A percentile compares a stretch with the other conserved stretches of the same genome.
Evolutionary conservation across 2,113 vertebrate species (phyloP).

Genomic region (Syngnathus floridae): DNA sequence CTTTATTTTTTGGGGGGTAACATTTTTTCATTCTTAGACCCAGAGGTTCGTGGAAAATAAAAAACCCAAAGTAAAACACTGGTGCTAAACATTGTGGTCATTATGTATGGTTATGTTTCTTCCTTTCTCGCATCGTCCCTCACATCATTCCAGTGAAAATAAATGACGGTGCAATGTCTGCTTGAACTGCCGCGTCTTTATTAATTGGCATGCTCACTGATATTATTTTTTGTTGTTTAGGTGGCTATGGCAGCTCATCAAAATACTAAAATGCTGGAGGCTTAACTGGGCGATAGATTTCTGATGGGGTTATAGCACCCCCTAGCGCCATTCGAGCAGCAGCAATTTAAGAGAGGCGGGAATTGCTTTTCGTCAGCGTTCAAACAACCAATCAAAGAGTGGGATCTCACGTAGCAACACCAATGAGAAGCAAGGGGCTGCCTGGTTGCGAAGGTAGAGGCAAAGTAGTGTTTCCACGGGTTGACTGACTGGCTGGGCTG

Average conservation of each 20-base stretch:
- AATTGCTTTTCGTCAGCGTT: neutral
- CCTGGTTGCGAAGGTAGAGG: constrained; percentile 61
- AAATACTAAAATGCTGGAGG: too few species aligned
- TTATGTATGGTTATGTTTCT: constrained; percentile 25
- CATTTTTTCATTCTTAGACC: constrained; percentile 17
- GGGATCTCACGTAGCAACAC: constrained; percentile 49
- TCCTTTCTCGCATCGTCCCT: constrained; percentile 53
- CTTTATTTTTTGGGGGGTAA: neutral
- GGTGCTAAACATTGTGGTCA: constrained; percentile 62
- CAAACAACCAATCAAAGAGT: constrained; percentile 38
- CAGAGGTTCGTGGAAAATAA: constrained; percentile 17
- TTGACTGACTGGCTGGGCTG: constrained; percentile 3
- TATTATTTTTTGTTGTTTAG: too few species aligned
- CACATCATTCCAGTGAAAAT: constrained; percentile 68
- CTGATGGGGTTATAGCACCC: too few species aligned
- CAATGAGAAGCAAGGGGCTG: constrained; percentile 55
- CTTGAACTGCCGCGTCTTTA: constrained; percentile 12
- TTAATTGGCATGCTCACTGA: neutral
- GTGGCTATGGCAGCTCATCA: too few species aligned
- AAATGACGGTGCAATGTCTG: constrained; percentile 53
- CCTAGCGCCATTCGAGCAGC: too few species aligned
- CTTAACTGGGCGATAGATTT: too few species aligned
- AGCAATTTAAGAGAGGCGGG: constrained; percentile 36
- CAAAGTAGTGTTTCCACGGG: constrained; percentile 48
- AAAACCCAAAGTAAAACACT: constrained; percentile 23